A percentile compares a stretch with the other conserved stretches of the same genome.
These are phyloP conservation scores for Maniola hyperantus DNA, from an alignment of 2,888 invertebrate species.

Conservation along the genomic window DNA sequence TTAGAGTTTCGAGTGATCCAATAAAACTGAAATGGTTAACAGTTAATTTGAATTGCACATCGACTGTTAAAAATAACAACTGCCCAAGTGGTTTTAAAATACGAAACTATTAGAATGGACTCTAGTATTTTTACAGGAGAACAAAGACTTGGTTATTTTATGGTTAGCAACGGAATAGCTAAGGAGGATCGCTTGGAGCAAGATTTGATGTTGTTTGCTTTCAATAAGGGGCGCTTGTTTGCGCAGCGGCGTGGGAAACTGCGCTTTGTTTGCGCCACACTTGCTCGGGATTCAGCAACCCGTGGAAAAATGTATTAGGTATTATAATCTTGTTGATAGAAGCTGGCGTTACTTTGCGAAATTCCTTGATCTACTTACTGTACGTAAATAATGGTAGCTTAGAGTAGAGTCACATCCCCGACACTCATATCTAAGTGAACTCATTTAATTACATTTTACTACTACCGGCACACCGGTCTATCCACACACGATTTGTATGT, in stretches of 20 bases:
- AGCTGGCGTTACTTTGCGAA: neutral
- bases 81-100: no score
- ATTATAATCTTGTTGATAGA: neutral
- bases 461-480: no score
- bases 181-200: conserved; percentile 34
- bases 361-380: neutral
- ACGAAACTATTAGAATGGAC: neutral
- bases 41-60: no score
- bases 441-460: no score
- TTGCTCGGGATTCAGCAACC: neutral
- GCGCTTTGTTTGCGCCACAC: conserved; percentile 33
- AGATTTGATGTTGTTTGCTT: conserved; percentile 72
- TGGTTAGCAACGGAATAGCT: conserved; percentile 30
- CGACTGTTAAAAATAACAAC: no score
- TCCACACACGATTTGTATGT: no score
- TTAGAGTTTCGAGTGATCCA: no score
- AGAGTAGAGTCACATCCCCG: no score
- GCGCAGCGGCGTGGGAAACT: conserved; percentile 44
- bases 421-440: no score
- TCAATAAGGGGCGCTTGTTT: conserved; percentile 70
- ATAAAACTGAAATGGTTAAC: no score
- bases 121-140: neutral
- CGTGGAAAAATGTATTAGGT: neutral
- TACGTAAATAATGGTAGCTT: no score
- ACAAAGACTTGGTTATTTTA: conserved; percentile 27